These are phyloP conservation scores for Chloropsis cyanopogon DNA, from an alignment of 2,113 vertebrate genomes.

Conservation along the genomic window DNA sequence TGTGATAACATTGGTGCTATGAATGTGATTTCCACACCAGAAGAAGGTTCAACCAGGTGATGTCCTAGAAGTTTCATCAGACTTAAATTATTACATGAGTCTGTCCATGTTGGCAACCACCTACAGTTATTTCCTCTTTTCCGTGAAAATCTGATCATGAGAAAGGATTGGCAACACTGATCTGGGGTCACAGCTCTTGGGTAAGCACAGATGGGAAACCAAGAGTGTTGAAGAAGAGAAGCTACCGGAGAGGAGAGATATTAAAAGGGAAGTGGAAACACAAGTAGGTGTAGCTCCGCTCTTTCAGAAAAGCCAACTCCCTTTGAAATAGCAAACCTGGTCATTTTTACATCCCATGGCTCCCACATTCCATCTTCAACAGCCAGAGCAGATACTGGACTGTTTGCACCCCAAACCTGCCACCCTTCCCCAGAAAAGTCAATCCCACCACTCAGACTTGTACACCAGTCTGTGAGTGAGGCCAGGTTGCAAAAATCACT, in stretches of 20 bases:
- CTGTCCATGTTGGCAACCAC: background rate
- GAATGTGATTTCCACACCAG: background rate
- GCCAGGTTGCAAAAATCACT: background rate
- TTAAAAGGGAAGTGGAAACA: background rate
- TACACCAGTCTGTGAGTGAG: fast-evolving
- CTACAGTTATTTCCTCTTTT: background rate
- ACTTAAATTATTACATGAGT: background rate
- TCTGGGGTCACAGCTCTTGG: background rate
- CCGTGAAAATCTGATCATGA: background rate
- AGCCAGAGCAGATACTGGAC: fast-evolving
- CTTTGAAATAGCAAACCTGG: background rate
- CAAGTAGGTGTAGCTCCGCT: background rate
- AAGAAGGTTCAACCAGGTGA: background rate
- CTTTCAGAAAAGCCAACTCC: background rate
- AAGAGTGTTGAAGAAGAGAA: background rate
- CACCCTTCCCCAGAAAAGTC: background rate
- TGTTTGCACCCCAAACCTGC: background rate
- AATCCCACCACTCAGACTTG: background rate
- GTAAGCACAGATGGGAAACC: background rate
- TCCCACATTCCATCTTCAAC: background rate
- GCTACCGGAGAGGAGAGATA: background rate
- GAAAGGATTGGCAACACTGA: background rate
- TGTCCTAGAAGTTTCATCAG: background rate
- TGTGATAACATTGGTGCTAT: fast-evolving
- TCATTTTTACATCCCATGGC: background rate